phyloP scores from a whole-genome alignment of 2,797 vertebrate species.

The Pygocentrus nattereri region DNA sequence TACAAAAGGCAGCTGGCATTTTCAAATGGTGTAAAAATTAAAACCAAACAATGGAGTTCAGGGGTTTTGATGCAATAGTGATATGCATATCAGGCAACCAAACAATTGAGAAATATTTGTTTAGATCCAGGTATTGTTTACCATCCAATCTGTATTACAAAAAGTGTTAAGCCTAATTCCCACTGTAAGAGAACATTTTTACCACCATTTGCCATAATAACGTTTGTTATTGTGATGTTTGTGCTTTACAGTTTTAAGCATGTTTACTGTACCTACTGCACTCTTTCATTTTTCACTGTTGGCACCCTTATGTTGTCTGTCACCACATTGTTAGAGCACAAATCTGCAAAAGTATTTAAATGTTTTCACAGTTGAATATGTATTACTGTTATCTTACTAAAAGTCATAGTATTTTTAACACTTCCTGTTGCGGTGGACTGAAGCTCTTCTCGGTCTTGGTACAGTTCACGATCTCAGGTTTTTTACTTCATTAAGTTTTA shows the following conservation, averaged over 20 bases:
- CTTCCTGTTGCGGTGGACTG: conserved; percentile 11
- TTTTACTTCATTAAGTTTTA: conserved; percentile 55
- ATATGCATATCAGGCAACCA: background rate
- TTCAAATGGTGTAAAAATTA: background rate
- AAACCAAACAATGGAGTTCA: background rate
- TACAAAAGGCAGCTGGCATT: background rate
- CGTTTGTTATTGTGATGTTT: background rate
- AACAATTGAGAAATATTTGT: conserved; percentile 6
- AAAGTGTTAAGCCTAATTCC: background rate
- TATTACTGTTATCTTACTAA: conserved; percentile 2
- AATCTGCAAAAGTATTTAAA: background rate
- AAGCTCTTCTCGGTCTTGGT: conserved; percentile 29
- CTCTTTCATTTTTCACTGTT: background rate
- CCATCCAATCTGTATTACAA: background rate
- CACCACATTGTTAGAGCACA: conserved; percentile 9
- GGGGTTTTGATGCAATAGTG: background rate
- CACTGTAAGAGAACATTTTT: background rate
- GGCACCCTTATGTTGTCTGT: background rate
- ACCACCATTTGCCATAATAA: background rate
- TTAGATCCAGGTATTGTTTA: background rate
- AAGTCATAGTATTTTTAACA: conserved; percentile 28
- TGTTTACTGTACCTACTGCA: background rate
- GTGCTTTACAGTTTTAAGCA: conserved; percentile 10
- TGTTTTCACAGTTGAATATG: conserved; percentile 3
- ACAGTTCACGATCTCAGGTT: conserved; percentile 49